Conservation (phyloP, 2,797 vertebrate genomes). For the Knipowitschia caucasica region DNA sequence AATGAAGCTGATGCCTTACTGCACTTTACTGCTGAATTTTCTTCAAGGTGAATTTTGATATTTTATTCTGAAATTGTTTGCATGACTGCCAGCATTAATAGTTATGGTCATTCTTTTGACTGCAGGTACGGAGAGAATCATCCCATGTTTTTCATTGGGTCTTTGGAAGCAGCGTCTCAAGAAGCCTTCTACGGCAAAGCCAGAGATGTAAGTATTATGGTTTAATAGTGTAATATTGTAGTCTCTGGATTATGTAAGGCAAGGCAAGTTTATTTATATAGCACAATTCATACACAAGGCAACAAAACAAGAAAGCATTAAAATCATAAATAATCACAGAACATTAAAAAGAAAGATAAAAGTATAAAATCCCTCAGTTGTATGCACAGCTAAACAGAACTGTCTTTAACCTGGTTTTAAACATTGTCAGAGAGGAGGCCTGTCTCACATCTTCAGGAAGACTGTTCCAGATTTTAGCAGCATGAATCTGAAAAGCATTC, state of each 20-base stretch:
- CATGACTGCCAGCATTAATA: background rate
- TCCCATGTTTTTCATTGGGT: conserved; percentile 98
- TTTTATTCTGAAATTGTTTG: background rate
- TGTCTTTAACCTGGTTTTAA: too few species aligned
- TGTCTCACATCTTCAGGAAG: too few species aligned
- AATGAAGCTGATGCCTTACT: conserved; percentile 99
- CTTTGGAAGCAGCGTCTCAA: conserved; percentile 98
- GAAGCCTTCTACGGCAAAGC: conserved; percentile 99
- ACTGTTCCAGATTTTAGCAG: too few species aligned
- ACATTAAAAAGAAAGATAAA: too few species aligned
- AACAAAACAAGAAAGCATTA: too few species aligned
- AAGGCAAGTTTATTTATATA: too few species aligned
- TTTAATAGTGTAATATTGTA: background rate
- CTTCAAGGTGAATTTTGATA: conserved; percentile 86
- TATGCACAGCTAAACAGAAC: too few species aligned
- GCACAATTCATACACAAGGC: too few species aligned
- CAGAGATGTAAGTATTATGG: conserved; percentile 90
- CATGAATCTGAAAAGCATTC: too few species aligned
- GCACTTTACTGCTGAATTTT: conserved; percentile 99
- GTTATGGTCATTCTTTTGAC: conserved; percentile 34
- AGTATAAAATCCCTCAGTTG: too few species aligned
- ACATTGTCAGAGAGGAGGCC: too few species aligned
- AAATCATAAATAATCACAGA: too few species aligned
- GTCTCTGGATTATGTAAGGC: background rate
- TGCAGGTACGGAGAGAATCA: conserved; percentile 96